Conservation (phyloP, 2,797 vertebrate species). For the Sebastes taczanowskii region DNA sequence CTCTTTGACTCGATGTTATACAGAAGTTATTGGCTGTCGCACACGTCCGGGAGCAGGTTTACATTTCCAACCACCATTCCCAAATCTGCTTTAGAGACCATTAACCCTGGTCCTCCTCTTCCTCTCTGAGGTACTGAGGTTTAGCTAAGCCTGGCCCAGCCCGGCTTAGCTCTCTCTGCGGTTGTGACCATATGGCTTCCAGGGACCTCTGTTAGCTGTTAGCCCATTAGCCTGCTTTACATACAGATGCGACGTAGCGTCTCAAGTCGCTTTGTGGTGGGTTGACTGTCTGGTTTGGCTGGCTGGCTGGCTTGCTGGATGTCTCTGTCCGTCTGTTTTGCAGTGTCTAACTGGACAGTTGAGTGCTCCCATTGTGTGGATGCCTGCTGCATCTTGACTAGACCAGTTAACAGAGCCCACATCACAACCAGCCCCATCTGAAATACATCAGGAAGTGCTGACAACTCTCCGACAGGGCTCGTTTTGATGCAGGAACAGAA, state of each 20-base stretch:
- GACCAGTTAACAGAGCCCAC: conserved; percentile 54
- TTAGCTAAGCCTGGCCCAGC: neutral
- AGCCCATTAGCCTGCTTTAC: conserved; percentile 42
- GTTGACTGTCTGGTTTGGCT: conserved; percentile 31
- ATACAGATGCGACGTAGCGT: conserved; percentile 45
- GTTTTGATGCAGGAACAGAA: conserved; percentile 41
- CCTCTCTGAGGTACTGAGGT: conserved; percentile 3
- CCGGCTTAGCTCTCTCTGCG: conserved; percentile 18
- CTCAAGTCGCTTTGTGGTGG: conserved; percentile 39
- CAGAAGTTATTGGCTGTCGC: neutral
- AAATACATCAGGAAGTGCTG: conserved; percentile 56
- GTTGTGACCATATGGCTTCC: conserved; percentile 36
- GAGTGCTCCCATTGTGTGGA: conserved; percentile 55
- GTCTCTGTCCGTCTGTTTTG: conserved; percentile 12
- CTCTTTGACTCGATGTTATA: neutral
- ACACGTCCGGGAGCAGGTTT: neutral
- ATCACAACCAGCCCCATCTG: conserved; percentile 62
- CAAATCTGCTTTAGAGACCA: conserved; percentile 2
- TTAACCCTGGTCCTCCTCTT: neutral
- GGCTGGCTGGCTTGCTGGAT: conserved; percentile 26
- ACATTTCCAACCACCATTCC: neutral
- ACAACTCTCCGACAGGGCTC: conserved; percentile 43
- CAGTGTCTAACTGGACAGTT: conserved; percentile 34
- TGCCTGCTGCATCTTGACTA: conserved; percentile 46
- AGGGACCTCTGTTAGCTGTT: conserved; percentile 52